A percentile compares a stretch with the other conserved stretches of the same genome.
Evolutionary conservation across 2,113 vertebrate species (phyloP).

Genomic region (Corythaeola cristata): DNA sequence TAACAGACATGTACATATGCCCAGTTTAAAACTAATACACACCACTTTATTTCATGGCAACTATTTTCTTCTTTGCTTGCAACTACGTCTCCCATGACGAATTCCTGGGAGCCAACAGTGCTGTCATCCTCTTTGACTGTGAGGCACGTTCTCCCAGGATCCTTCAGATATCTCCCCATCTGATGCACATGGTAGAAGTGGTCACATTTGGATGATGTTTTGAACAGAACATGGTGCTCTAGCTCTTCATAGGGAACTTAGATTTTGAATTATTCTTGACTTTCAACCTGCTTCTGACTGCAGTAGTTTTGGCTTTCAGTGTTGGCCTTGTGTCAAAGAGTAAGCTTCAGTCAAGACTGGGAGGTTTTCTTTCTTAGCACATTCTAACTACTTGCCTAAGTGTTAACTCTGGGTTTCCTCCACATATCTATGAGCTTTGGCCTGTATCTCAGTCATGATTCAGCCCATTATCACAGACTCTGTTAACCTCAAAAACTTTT

Average conservation of each 20-base stretch:
- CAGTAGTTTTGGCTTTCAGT: not conserved
- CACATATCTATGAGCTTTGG: not conserved
- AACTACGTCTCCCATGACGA: not conserved
- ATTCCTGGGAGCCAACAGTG: not conserved
- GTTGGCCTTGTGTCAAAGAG: not conserved
- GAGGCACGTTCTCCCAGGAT: not conserved
- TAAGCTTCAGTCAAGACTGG: not conserved
- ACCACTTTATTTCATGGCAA: not conserved
- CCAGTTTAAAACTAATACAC: not conserved
- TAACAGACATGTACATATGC: not conserved
- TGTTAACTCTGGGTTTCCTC: not conserved
- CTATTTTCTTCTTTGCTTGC: not conserved
- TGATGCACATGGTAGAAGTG: not conserved
- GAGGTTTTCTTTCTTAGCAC: not conserved
- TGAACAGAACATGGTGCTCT: not conserved
- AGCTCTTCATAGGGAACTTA: not conserved
- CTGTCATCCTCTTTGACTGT: not conserved
- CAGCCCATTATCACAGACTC: conserved; percentile 2
- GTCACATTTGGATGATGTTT: not conserved
- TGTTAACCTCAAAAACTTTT: not conserved
- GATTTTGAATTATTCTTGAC: not conserved
- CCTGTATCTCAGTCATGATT: not conserved
- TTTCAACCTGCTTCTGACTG: not conserved
- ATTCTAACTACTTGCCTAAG: not conserved
- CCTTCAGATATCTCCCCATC: not conserved